Evolutionary conservation across 1,140 invertebrate species (phyloP), one percentile per base, ranked within the genome.

Genomic region (Tetraneura akinire): DNA sequence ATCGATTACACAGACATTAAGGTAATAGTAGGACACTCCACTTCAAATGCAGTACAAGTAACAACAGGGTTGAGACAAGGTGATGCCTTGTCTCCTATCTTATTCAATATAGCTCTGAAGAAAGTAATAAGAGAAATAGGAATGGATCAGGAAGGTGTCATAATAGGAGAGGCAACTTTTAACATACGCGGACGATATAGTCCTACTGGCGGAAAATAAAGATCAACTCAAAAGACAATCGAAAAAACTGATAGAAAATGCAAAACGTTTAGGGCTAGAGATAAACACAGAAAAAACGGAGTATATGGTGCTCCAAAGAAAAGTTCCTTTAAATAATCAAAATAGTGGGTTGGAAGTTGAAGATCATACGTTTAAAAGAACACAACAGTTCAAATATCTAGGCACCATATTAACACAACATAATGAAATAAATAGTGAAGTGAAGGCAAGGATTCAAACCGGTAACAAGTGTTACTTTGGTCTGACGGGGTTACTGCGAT

Each of bases 1-100:
- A 66, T 66, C 29, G 18, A 53, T 4, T 37, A 66, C 62, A 42
- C 62, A 18, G 13, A 66, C 11, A 66, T 66, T 42, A 66, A 66
- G 18, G 62, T 66, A 4, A 66, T 45, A 66, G 13, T 42, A 66
- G 32, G 62, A 66, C 62, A 37, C 32, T 37, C 26, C 3, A 21
- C 51, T 37, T 66, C 62, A 42, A 66, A 42, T 37, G 16, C n/a
- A 42, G 62, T 66, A 18, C 62, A 66, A 16, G 62, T n/a, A 21
- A 66, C 32, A 66, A 42, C 16, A 11, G 16, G 18, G 37, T 42
- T 42, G 37, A 42, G 16, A 53, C 51, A n/a, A 53, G 16, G 32
- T 4, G 6, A 66, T 37, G 62, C 32, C 18, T 18, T 66, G 62
- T 66, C 29, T 51, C 10, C 49, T 5, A 53, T 53, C 6, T n/a